phyloP scores from a whole-genome alignment of 2,113 vertebrate species.

The Caracal caracal region DNA sequence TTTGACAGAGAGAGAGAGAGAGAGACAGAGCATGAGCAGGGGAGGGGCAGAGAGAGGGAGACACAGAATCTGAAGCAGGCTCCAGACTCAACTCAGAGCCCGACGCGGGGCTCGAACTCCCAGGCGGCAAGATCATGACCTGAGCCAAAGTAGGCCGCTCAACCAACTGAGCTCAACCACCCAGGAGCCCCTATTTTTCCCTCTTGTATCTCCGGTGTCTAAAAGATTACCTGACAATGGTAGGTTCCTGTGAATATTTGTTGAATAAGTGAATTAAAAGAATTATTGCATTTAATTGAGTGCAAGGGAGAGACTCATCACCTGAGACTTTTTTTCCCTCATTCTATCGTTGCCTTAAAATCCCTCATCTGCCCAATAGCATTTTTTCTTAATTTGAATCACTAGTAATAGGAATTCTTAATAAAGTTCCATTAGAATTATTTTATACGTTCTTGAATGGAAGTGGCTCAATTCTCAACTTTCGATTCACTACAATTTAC shows the following conservation, averaged over 20 bases:
- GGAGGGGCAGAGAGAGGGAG: too few species aligned
- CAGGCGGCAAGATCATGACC: too few species aligned
- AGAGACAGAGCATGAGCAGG: too few species aligned
- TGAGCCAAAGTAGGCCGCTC: too few species aligned
- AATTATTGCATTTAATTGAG: background rate
- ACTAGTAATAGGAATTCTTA: background rate
- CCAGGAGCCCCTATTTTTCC: too few species aligned
- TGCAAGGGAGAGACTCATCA: background rate
- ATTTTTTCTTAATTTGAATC: background rate
- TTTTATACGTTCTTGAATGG: background rate
- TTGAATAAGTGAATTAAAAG: background rate
- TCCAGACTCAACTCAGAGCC: too few species aligned
- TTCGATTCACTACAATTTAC: background rate
- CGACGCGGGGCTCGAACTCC: too few species aligned
- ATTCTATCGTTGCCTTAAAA: background rate
- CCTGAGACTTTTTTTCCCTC: background rate
- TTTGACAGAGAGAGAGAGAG: too few species aligned
- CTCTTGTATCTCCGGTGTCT: background rate
- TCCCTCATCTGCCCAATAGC: background rate
- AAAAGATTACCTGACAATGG: background rate
- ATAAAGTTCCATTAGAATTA: background rate
- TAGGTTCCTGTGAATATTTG: background rate
- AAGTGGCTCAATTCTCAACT: background rate
- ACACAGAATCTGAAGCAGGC: too few species aligned
- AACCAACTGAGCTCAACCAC: too few species aligned